Percentiles rank a stretch among this genome's conserved stretches.
phyloP scores from a whole-genome alignment of 2,888 invertebrate species.

The Megaustenia siamemsis region DNA sequence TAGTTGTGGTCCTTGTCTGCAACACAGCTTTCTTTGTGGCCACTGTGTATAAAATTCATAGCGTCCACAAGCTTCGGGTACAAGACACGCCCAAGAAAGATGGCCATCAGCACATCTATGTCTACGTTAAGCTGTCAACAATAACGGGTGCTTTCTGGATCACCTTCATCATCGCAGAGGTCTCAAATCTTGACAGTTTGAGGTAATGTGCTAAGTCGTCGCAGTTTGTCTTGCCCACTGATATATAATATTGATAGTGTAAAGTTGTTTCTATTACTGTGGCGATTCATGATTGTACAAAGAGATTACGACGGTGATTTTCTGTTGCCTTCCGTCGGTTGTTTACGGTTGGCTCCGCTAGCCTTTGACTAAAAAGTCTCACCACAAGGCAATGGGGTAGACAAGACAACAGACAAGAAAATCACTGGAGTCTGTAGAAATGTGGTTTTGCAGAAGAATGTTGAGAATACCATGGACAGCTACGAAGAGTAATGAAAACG shows the following conservation, averaged over 20 bases:
- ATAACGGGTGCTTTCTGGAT: constrained; percentile 37
- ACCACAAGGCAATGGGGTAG: too few relatives aligned
- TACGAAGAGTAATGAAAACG: too few relatives aligned
- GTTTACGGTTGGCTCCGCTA: too few relatives aligned
- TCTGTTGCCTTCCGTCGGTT: background rate
- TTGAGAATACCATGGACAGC: too few relatives aligned
- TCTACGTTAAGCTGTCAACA: constrained; percentile 41
- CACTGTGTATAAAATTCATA: constrained; percentile 25
- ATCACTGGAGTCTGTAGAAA: too few relatives aligned
- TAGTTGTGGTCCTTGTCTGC: background rate
- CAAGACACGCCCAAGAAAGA: constrained; percentile 9
- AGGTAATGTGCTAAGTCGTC: background rate
- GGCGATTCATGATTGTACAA: background rate
- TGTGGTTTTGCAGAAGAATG: too few relatives aligned
- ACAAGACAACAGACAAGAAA: too few relatives aligned
- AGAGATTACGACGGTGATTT: too few relatives aligned
- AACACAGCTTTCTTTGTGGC: constrained; percentile 34
- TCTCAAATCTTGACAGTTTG: background rate
- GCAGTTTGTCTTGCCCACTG: too few relatives aligned
- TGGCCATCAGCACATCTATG: background rate
- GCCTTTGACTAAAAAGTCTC: too few relatives aligned
- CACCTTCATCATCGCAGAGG: constrained; percentile 12
- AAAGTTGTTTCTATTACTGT: background rate
- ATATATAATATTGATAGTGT: background rate
- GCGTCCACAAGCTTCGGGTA: constrained; percentile 10